Conservation (phyloP, 2,113 vertebrate species). For the Mesoclemmys tuberculata region DNA sequence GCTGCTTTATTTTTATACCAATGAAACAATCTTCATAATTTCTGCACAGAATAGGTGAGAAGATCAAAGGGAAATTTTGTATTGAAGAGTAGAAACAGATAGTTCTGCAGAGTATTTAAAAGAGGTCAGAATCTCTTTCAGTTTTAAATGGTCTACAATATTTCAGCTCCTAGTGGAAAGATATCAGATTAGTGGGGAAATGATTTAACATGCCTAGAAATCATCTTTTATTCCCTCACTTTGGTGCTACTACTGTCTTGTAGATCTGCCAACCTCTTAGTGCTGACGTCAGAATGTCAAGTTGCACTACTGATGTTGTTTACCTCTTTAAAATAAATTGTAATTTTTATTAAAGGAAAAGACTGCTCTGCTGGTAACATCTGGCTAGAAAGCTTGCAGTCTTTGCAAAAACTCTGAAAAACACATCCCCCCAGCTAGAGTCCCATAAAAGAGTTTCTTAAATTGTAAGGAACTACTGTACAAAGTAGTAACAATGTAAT, state of each 20-base stretch:
- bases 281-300: background rate
- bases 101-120: background rate
- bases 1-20: background rate
- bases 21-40: background rate
- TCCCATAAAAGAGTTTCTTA: background rate
- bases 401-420: background rate
- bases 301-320: background rate
- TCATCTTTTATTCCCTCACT: background rate
- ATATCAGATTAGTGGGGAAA: conserved; percentile 11
- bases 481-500: background rate
- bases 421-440: background rate
- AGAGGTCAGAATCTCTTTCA: background rate
- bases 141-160: conserved; percentile 18
- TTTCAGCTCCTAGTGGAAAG: conserved; percentile 9
- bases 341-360: conserved; percentile 38
- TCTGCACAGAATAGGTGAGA: background rate
- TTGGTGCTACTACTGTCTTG: background rate
- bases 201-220: background rate
- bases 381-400: background rate
- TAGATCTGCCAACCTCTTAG: background rate
- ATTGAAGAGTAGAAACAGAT: background rate
- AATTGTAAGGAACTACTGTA: background rate
- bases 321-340: conserved; percentile 23
- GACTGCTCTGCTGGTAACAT: background rate
- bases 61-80: background rate